Evolutionary conservation across 2,113 vertebrate genomes (phyloP).

Genomic region (Arenaria interpres): DNA sequence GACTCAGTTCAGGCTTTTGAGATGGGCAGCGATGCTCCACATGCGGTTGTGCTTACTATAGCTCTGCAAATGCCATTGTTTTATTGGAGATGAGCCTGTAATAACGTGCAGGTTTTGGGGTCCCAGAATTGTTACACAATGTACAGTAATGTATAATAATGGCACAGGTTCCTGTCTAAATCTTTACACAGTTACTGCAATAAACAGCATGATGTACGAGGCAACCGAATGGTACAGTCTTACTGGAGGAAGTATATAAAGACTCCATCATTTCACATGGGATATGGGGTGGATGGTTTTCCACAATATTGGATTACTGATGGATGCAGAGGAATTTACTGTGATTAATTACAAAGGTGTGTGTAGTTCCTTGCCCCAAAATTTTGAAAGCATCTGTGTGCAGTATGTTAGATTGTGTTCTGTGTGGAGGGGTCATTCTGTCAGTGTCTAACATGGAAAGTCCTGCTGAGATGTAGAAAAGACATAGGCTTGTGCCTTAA

Average conservation of each 20-base stretch:
- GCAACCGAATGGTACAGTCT: no score
- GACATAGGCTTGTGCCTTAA: background rate
- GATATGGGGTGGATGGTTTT: background rate
- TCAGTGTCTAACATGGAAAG: no score
- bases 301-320: background rate
- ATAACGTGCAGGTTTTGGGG: background rate
- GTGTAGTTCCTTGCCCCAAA: no score
- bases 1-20: background rate
- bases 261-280: background rate
- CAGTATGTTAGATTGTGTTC: background rate
- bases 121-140: no score
- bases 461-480: background rate
- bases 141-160: no score
- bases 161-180: background rate
- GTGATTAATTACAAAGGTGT: background rate
- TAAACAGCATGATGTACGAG: background rate
- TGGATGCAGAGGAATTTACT: background rate
- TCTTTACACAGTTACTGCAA: background rate
- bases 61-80: background rate
- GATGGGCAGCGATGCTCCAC: background rate
- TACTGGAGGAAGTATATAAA: rapidly evolving
- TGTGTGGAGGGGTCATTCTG: background rate
- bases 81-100: background rate
- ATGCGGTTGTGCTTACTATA: no score
- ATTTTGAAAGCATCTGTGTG: background rate